Evolutionary conservation across 2,888 invertebrate genomes (phyloP).

Genomic region (Habroteleia sp.): DNA sequence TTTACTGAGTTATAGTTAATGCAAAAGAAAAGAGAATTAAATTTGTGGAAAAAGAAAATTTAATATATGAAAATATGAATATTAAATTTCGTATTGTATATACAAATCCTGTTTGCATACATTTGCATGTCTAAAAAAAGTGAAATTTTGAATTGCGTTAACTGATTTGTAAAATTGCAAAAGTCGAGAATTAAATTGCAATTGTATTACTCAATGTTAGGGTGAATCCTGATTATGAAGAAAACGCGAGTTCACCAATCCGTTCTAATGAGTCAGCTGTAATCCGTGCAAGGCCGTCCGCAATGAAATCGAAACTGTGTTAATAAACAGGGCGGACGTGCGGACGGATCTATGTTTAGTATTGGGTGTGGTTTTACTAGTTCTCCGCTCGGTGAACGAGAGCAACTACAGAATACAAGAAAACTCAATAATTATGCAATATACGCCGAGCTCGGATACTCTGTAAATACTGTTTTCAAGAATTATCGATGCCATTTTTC

Average conservation of each 20-base stretch:
- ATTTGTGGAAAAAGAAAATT: no score
- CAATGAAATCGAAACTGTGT: conserved; percentile 65
- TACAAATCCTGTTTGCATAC: no score
- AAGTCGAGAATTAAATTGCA: no score
- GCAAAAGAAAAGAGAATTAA: no score
- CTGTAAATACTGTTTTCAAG: conserved; percentile 34
- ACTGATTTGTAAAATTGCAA: no score
- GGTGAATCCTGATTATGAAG: conserved; percentile 39
- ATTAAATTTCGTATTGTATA: no score
- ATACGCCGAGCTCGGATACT: conserved; percentile 38
- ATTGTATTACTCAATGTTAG: conserved; percentile 9
- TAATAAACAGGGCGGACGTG: conserved; percentile 64
- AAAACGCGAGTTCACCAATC: conserved; percentile 65
- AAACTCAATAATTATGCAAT: conserved; percentile 71
- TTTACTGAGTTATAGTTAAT: no score
- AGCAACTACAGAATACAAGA: conserved; percentile 73
- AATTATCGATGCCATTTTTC: conserved; percentile 46
- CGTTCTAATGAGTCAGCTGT: conserved; percentile 73
- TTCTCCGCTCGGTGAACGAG: conserved; percentile 70
- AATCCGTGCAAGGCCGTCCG: conserved; percentile 72
- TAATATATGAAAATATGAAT: no score
- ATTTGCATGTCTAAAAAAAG: no score
- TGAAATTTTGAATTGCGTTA: no score
- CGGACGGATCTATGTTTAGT: conserved; percentile 69
- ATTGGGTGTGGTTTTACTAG: conserved; percentile 79